phyloP scores from a whole-genome alignment of 2,113 vertebrate genomes.

The Balaeniceps rex region DNA sequence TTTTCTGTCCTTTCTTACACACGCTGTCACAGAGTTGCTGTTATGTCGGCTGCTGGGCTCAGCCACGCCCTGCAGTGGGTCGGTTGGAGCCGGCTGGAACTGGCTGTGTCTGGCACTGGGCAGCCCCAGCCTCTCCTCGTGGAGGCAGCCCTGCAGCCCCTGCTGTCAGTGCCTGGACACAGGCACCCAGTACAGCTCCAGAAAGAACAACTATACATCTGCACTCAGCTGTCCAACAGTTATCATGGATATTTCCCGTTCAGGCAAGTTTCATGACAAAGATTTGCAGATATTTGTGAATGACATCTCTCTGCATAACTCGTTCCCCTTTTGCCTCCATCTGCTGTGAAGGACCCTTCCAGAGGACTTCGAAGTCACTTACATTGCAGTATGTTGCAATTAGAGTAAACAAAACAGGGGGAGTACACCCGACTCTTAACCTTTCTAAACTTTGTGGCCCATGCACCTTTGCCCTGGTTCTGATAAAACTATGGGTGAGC shows the following conservation, averaged over 20 bases:
- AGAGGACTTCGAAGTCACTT: fast-evolving
- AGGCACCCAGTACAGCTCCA: fast-evolving
- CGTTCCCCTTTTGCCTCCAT: fast-evolving
- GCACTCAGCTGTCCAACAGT: not conserved
- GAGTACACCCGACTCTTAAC: not conserved
- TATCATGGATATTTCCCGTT: not conserved
- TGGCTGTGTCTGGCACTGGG: fast-evolving
- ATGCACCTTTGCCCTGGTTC: not conserved
- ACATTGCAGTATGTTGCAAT: not conserved
- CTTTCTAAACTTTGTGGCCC: not conserved
- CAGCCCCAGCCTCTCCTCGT: not conserved
- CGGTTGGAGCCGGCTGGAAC: fast-evolving
- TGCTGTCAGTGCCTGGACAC: fast-evolving
- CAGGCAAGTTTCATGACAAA: not conserved
- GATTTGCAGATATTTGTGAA: not conserved
- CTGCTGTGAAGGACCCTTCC: not conserved
- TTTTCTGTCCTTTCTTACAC: not conserved
- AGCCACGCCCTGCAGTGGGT: fast-evolving
- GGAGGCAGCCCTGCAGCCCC: fast-evolving
- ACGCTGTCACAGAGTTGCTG: fast-evolving
- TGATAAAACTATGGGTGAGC: not conserved
- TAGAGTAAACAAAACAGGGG: not conserved
- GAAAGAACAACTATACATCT: not conserved
- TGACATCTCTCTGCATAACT: not conserved
- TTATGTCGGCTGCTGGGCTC: fast-evolving